A percentile compares a stretch with the other conserved stretches of the same genome.
Evolutionary conservation across 2,888 invertebrate species (phyloP).

Genomic region (Ophion ellenae): DNA sequence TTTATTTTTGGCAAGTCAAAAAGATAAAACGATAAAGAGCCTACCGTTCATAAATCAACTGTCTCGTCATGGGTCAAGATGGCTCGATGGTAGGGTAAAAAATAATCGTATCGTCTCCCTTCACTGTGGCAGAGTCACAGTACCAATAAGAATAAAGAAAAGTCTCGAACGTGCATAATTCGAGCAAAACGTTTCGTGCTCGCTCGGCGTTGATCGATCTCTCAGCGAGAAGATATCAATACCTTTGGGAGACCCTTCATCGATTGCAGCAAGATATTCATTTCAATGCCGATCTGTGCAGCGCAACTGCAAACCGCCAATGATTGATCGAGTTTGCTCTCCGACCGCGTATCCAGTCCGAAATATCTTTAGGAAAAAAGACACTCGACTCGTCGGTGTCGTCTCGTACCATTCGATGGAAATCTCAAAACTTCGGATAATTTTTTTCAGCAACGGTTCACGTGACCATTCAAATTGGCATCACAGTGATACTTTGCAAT

Average conservation of each 20-base stretch:
- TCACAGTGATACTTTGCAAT: neutral
- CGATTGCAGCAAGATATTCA: conserved; percentile 31
- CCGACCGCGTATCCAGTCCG: conserved; percentile 19
- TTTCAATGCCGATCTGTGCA: conserved; percentile 19
- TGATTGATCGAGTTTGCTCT: conserved; percentile 37
- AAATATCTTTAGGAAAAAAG: conserved; percentile 38
- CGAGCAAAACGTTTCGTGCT: conserved; percentile 39
- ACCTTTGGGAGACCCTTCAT: conserved; percentile 24
- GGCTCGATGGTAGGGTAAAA: neutral
- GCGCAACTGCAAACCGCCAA: conserved; percentile 29
- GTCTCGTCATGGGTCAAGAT: neutral
- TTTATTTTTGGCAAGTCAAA: neutral
- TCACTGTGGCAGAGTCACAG: neutral
- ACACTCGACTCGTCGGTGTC: neutral
- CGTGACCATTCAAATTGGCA: neutral
- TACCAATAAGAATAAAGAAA: conserved; percentile 14
- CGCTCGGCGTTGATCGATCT: conserved; percentile 53
- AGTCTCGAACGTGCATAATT: neutral
- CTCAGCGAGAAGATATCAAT: conserved; percentile 1
- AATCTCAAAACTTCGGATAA: neutral
- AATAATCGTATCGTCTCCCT: neutral
- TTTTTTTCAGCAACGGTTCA: neutral
- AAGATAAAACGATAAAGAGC: neutral
- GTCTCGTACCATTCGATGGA: neutral
- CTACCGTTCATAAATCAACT: neutral